A percentile compares a stretch with the other conserved stretches of the same genome.
Evolutionary conservation across 1,140 invertebrate species (phyloP).

Genomic region (Tribolium madens): DNA sequence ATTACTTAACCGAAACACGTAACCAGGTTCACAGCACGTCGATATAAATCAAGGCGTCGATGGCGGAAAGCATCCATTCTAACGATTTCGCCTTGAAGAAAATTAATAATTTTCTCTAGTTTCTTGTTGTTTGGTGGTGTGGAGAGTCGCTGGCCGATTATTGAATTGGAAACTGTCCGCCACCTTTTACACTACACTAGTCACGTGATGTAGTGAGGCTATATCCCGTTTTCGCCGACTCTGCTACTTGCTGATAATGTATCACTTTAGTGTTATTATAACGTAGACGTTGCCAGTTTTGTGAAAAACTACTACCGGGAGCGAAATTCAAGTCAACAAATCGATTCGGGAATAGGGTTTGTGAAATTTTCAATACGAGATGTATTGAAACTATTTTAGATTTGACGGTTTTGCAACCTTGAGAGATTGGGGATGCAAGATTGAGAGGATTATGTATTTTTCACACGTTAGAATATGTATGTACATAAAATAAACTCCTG

Average conservation of each 20-base stretch:
- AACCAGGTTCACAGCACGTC: constrained; percentile 4
- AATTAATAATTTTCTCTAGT: neutral
- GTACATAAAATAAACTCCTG: neutral
- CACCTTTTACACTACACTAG: constrained; percentile 44
- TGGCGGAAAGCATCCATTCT: neutral
- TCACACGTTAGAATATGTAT: neutral
- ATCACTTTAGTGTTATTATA: constrained; percentile 17
- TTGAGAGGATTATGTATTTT: constrained; percentile 22
- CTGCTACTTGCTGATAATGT: constrained; percentile 23
- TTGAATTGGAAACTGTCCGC: constrained; percentile 44
- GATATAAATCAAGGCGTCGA: constrained; percentile 37
- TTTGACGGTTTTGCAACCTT: constrained; percentile 16
- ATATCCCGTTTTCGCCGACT: constrained; percentile 15
- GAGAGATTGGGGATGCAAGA: neutral
- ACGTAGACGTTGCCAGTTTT: constrained; percentile 9
- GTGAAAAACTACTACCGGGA: neutral
- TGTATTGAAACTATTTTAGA: constrained; percentile 11
- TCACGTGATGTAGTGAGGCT: constrained; percentile 24
- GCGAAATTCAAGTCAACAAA: neutral
- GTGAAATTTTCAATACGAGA: neutral
- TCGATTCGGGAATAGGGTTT: neutral
- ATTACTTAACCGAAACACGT: constrained; percentile 44
- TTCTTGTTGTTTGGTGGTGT: neutral
- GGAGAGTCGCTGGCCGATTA: neutral
- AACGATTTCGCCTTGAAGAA: neutral